These are phyloP conservation scores for Drosophila ambigua DNA, from an alignment of 1,140 invertebrate species.

Conservation along the genomic window DNA sequence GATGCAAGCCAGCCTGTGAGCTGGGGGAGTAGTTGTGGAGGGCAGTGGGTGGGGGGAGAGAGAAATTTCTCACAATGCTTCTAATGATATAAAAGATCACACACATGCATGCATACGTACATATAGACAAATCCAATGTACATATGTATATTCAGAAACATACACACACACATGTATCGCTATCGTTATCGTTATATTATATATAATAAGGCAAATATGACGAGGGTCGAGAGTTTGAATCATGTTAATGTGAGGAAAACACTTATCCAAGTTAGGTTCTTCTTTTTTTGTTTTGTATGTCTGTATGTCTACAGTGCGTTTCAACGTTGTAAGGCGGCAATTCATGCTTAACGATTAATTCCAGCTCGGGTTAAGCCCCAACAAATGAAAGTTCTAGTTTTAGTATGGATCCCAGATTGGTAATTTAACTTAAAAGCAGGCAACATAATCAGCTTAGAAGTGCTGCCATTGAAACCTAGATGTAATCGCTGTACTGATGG, in stretches of 20 bases:
- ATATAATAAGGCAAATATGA: slow-evolving; percentile 80
- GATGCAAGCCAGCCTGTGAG: not conserved
- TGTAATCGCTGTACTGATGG: no score
- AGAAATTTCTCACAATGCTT: slow-evolving; percentile 34
- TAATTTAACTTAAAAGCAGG: no score
- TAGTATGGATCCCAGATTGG: no score
- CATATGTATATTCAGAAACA: not conserved
- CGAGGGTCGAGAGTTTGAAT: slow-evolving; percentile 47
- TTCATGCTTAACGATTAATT: no score
- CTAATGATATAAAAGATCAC: slow-evolving; percentile 28
- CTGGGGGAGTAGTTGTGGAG: not conserved
- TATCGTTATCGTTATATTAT: slow-evolving; percentile 54
- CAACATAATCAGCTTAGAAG: no score
- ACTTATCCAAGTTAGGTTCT: not conserved
- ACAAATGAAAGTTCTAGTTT: no score
- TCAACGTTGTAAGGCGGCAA: not conserved
- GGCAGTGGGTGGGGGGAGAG: not conserved
- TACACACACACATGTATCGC: slow-evolving; percentile 13
- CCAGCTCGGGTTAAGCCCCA: no score
- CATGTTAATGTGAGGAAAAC: slow-evolving; percentile 20
- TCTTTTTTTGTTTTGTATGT: not conserved
- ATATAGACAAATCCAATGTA: slow-evolving; percentile 21
- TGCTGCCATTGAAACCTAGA: no score
- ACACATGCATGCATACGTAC: slow-evolving; percentile 11
- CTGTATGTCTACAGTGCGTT: slow-evolving; percentile 12